A percentile compares a stretch with the other conserved stretches of the same genome.
phyloP scores from a whole-genome alignment of 2,888 invertebrate species.

The Eristalinus aeneus region DNA sequence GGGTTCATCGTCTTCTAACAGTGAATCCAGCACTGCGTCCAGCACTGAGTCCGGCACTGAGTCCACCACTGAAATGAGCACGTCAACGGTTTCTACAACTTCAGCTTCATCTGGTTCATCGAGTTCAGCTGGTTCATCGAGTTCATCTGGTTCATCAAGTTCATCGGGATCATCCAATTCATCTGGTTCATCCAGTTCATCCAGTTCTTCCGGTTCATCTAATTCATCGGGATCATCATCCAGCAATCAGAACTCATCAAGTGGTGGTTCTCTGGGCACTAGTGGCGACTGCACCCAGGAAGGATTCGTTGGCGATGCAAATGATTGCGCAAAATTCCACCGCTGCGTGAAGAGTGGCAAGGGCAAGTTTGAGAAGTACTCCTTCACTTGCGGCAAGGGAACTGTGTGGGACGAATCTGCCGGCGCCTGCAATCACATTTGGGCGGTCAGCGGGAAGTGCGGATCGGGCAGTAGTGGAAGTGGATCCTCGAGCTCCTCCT shows the following conservation, averaged over 20 bases:
- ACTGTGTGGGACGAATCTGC: constrained; percentile 82
- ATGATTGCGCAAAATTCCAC: constrained; percentile 84
- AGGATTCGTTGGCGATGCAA: constrained; percentile 77
- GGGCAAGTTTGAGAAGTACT: constrained; percentile 83
- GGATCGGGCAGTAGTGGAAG: constrained; percentile 29
- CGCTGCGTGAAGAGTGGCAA: constrained; percentile 84
- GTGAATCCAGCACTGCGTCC: constrained; percentile 32
- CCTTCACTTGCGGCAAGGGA: constrained; percentile 84
- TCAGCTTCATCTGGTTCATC: constrained; percentile 45
- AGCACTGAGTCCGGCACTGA: constrained; percentile 14
- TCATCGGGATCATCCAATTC: background rate
- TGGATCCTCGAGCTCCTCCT: constrained; percentile 24
- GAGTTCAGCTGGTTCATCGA: constrained; percentile 2
- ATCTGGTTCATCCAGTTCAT: constrained; percentile 5
- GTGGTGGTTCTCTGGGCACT: constrained; percentile 49
- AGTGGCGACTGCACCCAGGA: constrained; percentile 74
- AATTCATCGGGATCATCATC: background rate
- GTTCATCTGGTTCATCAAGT: background rate
- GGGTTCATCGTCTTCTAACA: constrained; percentile 42
- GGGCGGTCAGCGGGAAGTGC: constrained; percentile 63
- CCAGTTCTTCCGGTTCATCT: background rate
- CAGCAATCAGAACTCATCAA: constrained; percentile 42
- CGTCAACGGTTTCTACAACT: background rate
- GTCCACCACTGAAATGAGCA: background rate
- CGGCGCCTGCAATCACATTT: constrained; percentile 72